Evolutionary conservation across 2,888 invertebrate genomes (phyloP).

Genomic region (Imbricaverruca yamaguchii): DNA sequence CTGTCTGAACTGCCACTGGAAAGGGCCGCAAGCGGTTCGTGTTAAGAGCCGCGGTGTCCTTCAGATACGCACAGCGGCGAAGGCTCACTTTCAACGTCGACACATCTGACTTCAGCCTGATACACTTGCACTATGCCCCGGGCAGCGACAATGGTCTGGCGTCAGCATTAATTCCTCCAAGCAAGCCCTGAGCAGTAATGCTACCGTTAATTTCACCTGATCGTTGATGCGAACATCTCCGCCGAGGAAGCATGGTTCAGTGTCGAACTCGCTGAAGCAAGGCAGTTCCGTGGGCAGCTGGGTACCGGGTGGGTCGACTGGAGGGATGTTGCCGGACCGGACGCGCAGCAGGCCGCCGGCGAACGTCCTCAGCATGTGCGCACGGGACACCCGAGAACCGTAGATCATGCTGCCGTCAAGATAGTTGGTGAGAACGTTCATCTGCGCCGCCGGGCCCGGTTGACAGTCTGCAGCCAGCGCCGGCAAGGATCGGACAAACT

Average conservation of each 20-base stretch:
- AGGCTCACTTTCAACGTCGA: too few relatives aligned
- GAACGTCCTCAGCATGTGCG: constrained; percentile 54
- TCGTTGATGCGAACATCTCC: constrained; percentile 46
- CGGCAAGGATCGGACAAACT: not conserved
- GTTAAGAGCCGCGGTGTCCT: too few relatives aligned
- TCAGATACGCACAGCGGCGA: too few relatives aligned
- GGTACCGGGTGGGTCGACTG: constrained; percentile 34
- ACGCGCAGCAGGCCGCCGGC: constrained; percentile 39
- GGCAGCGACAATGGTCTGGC: too few relatives aligned
- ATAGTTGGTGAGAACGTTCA: constrained; percentile 54
- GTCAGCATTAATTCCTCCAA: too few relatives aligned
- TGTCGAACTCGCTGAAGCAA: constrained; percentile 49
- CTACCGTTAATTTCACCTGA: constrained; percentile 34
- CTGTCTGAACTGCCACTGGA: too few relatives aligned
- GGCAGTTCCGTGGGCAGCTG: constrained; percentile 47
- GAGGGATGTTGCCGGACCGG: constrained; percentile 31
- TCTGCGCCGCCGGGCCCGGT: constrained; percentile 29
- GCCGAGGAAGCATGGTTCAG: constrained; percentile 56
- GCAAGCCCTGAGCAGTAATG: too few relatives aligned
- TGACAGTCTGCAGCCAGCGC: not conserved
- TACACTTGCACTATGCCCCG: too few relatives aligned
- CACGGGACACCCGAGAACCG: constrained; percentile 60
- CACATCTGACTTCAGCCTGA: too few relatives aligned
- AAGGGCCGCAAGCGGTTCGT: too few relatives aligned
- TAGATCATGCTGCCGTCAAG: constrained; percentile 74